A percentile compares a stretch with the other conserved stretches of the same genome.
phyloP scores from a whole-genome alignment of 2,113 vertebrate genomes.

The Colistium nudipinnis region DNA sequence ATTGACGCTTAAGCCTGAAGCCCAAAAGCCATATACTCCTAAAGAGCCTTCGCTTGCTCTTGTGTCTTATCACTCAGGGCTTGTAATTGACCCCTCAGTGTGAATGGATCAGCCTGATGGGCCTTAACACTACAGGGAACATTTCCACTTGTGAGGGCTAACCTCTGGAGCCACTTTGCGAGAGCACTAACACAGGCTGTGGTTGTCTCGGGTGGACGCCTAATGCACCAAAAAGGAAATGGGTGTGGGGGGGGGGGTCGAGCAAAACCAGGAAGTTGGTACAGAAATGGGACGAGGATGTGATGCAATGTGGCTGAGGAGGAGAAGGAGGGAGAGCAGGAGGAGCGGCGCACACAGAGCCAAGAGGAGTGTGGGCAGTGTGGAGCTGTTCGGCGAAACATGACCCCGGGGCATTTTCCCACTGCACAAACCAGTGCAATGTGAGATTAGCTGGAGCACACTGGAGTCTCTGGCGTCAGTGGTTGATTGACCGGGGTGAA shows the following conservation, averaged over 20 bases:
- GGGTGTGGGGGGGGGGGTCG: conserved; percentile 4
- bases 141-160: conserved; percentile 61
- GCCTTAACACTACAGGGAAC: conserved; percentile 61
- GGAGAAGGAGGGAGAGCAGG: not conserved
- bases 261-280: conserved; percentile 45
- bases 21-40: conserved; percentile 20
- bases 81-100: conserved; percentile 65
- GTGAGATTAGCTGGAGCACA: conserved; percentile 52
- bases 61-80: conserved; percentile 53
- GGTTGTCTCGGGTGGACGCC: conserved; percentile 29
- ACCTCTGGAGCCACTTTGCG: conserved; percentile 56
- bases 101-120: conserved; percentile 68
- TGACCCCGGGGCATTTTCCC: conserved; percentile 51
- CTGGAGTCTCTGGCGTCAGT: conserved; percentile 15
- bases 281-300: conserved; percentile 38
- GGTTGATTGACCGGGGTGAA: conserved; percentile 35
- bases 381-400: conserved; percentile 57
- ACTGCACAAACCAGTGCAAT: conserved; percentile 44
- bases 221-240: conserved; percentile 63
- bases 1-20: conserved; percentile 11
- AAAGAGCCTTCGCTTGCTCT: conserved; percentile 52
- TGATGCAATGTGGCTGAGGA: conserved; percentile 25
- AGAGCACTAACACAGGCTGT: conserved; percentile 55
- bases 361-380: conserved; percentile 37
- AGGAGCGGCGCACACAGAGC: conserved; percentile 7